Evolutionary conservation across 2,888 invertebrate genomes (phyloP).

Genomic region (Strigamia transsilvanica): DNA sequence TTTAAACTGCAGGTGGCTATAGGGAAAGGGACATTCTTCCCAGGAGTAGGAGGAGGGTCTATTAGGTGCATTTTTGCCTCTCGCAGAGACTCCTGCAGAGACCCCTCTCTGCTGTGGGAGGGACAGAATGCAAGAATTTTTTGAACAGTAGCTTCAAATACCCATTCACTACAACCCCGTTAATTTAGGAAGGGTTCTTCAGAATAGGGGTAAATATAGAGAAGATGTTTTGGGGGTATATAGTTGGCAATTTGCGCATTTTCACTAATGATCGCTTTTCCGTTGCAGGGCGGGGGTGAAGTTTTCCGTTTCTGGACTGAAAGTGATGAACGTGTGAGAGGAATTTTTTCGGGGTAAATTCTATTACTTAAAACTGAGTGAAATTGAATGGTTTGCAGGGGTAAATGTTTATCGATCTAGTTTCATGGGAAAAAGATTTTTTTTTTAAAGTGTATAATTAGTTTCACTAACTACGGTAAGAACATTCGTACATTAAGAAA

Average conservation of each 20-base stretch:
- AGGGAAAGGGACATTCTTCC: constrained; percentile 11
- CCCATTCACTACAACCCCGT: constrained; percentile 13
- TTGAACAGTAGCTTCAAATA: constrained; percentile 17
- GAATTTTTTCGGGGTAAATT: background rate
- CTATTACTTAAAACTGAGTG: background rate
- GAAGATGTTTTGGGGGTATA: background rate
- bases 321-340: constrained; percentile 22
- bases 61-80: background rate
- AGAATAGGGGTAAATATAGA: background rate
- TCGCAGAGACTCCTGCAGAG: background rate
- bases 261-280: background rate
- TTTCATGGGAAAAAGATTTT: background rate
- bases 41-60: constrained; percentile 13
- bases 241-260: constrained; percentile 21
- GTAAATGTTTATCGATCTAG: too few species aligned
- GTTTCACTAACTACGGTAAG: too few species aligned
- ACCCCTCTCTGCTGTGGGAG: constrained; percentile 14
- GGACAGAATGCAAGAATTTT: background rate
- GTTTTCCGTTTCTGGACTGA: background rate
- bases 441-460: background rate
- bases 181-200: background rate
- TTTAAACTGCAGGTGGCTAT: constrained; percentile 4
- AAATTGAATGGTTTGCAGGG: background rate
- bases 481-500: too few species aligned
- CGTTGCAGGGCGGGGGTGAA: constrained; percentile 1